Conservation (phyloP, 92 coral and sea anemone genomes). For the Epizoanthus fatuus region DNA sequence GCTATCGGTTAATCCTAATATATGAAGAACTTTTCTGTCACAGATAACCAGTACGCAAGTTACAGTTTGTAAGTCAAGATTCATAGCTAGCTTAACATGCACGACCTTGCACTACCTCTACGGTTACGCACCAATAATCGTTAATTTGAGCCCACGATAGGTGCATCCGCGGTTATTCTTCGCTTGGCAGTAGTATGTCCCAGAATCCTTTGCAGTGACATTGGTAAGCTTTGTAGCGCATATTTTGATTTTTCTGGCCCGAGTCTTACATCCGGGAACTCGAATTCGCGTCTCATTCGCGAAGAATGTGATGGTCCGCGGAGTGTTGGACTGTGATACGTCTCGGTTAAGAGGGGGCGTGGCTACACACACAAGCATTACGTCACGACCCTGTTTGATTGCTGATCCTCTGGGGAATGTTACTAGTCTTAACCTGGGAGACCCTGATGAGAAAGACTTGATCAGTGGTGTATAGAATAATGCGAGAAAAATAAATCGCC, state of each 20-base stretch:
- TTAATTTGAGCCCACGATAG: conserved; percentile 29
- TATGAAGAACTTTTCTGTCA: no score
- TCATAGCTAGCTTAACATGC: no score
- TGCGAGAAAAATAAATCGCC: not conserved
- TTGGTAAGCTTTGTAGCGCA: conserved; percentile 8
- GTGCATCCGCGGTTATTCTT: conserved; percentile 19
- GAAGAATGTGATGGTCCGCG: conserved; percentile 2
- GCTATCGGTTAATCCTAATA: no score
- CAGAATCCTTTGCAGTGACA: conserved; percentile 31
- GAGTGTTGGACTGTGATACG: not conserved
- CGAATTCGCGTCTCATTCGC: not conserved
- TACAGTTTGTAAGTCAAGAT: no score
- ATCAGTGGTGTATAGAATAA: no score
- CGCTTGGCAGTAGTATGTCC: conserved; percentile 13
- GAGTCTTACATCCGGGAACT: not conserved
- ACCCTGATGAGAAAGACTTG: not conserved
- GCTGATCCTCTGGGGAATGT: conserved; percentile 9
- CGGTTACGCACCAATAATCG: not conserved
- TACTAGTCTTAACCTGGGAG: not conserved
- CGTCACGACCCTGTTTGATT: conserved; percentile 8
- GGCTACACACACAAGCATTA: conserved; percentile 3
- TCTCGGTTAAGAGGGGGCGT: conserved; percentile 1
- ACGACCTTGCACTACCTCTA: no score
- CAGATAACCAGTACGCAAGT: no score
- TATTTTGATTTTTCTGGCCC: conserved; percentile 21